Percentiles rank a stretch among this genome's conserved stretches.
Conservation (phyloP, 2,113 vertebrate genomes). For the Triplophysa rosa region DNA sequence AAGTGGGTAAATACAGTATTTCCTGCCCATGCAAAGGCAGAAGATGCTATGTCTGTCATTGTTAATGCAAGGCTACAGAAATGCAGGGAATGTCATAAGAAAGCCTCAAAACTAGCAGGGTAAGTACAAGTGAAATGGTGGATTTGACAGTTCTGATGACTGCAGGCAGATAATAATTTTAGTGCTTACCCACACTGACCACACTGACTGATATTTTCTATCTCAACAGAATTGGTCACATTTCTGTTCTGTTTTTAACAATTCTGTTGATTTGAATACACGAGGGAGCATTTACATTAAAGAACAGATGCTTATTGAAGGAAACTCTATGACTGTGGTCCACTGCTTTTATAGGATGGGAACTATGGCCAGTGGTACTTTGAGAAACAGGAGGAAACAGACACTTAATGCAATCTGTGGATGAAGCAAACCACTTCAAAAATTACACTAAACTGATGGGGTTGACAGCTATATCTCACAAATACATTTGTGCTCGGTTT, state of each 20-base stretch:
- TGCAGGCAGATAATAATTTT: background rate
- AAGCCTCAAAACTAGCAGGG: background rate
- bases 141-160: slow-evolving; percentile 15
- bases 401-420: slow-evolving; percentile 48
- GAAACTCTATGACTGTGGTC: slow-evolving; percentile 59
- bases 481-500: too few species aligned
- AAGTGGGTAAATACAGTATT: slow-evolving; percentile 6
- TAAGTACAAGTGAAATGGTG: background rate
- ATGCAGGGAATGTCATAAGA: background rate
- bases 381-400: slow-evolving; percentile 55
- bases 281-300: too few species aligned
- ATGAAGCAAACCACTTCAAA: background rate
- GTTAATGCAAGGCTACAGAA: background rate
- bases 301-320: slow-evolving; percentile 61
- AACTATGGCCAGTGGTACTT: slow-evolving; percentile 52
- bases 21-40: background rate
- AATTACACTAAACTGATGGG: background rate
- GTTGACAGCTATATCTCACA: background rate
- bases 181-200: background rate
- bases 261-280: background rate
- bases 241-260: background rate
- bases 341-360: slow-evolving; percentile 49
- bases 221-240: too few species aligned
- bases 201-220: background rate
- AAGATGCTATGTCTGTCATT: background rate